Evolutionary conservation across 2,888 invertebrate species (phyloP), one percentile per base, ranked within the genome.

Genomic region (Bombylius discolor): DNA sequence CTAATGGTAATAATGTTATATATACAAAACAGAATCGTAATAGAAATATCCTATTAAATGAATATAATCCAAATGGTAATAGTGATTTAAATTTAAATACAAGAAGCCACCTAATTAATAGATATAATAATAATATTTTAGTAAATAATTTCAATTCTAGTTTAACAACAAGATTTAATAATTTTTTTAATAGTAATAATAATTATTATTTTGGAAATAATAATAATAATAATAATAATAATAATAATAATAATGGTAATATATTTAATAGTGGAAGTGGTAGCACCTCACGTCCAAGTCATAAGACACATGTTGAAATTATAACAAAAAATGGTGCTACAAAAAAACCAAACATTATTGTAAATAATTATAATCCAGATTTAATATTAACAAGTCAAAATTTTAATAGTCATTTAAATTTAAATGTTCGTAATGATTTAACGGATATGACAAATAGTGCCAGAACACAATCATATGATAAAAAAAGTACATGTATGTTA

Each of bases 401-500:
- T 59, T 61, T 59, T 44, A 58, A 59, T 56, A 59, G 49, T 58
- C 58, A 59, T 55, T 49, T 59, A 47, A 61, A 59, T 58, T 59
- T 61, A 51, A 61, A 61, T 54, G 48, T 60, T 11, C 60, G 61
- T 33, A 61, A 60, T 49, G 57, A 59, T 50, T 52, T 58, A 33
- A 52, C 50, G 31, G 53, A 59, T 47, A 66, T 66, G 47, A 63
- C 63, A 36, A 66, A 64, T 56, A 66, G 63, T 48, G 63, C 65
- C 3, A 75, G 74, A 62, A 68, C 77, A 11, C 64, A 71, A 48
- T 58, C 70, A 51, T 72, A 73, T 73, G 89, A 90, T 34, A 83
- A 85, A 64, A 94, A 94, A 73, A 93, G 90, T 46, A 94, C 95
- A 0, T 97, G 97, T 69, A 89, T 94, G 81, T 79, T 97, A 56